Conservation (phyloP, 2,797 vertebrate genomes). For the Pelochelys cantorii region DNA sequence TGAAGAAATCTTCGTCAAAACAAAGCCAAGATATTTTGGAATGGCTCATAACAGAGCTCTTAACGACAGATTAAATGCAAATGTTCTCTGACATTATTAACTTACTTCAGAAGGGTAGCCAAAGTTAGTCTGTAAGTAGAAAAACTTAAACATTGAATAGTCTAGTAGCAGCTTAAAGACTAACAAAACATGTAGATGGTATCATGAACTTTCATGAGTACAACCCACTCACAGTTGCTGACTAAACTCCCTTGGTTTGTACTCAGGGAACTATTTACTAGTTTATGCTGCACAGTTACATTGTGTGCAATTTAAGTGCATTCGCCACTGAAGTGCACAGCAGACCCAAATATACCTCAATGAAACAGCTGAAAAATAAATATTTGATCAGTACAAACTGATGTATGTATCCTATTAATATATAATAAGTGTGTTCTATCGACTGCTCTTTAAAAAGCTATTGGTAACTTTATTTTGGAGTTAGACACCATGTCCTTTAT, state of each 20-base stretch:
- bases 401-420: slow-evolving; percentile 45
- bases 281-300: slow-evolving; percentile 4
- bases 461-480: background rate
- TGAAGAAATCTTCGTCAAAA: background rate
- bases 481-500: background rate
- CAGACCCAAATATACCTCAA: slow-evolving; percentile 42
- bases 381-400: slow-evolving; percentile 55
- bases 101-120: background rate
- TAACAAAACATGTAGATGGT: too few species aligned
- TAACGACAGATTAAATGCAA: background rate
- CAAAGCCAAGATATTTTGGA: slow-evolving; percentile 6
- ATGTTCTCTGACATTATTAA: slow-evolving; percentile 46
- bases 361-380: slow-evolving; percentile 53
- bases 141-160: too few species aligned
- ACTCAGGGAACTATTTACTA: slow-evolving; percentile 1
- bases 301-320: rapidly evolving
- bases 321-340: background rate
- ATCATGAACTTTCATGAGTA: background rate
- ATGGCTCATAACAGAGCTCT: rapidly evolving
- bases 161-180: too few species aligned
- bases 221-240: background rate
- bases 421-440: slow-evolving; percentile 33
- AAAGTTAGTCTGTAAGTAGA: too few species aligned
- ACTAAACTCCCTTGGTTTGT: too few species aligned
- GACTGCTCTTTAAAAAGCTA: background rate